These are phyloP conservation scores for Clangula hyemalis DNA, from an alignment of 2,797 vertebrate genomes.

Conservation along the genomic window DNA sequence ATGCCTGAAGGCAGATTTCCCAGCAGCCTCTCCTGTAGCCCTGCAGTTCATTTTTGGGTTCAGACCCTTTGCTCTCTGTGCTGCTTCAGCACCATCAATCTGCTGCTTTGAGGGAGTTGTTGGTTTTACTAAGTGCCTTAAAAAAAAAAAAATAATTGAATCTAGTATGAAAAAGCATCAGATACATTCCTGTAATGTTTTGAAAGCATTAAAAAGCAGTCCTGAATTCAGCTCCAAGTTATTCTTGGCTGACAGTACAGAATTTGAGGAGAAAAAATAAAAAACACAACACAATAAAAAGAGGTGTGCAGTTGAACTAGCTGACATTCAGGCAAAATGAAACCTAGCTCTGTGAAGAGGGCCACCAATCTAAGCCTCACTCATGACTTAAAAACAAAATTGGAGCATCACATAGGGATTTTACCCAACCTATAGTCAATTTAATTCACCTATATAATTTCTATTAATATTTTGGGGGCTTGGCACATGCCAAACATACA, in stretches of 20 bases:
- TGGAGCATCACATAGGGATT: background rate
- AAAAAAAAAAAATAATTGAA: background rate
- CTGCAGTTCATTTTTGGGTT: background rate
- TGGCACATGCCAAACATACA: background rate
- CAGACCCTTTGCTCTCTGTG: background rate
- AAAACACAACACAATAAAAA: background rate
- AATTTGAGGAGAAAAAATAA: background rate
- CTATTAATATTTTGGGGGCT: background rate
- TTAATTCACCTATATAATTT: background rate
- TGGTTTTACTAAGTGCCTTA: background rate
- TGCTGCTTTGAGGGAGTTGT: background rate
- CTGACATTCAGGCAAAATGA: background rate
- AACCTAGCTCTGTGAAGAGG: background rate
- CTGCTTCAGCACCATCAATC: background rate
- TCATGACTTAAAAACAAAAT: background rate
- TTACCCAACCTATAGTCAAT: background rate
- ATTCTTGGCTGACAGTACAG: background rate
- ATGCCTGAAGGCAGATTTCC: background rate
- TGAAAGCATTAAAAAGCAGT: constrained; percentile 23
- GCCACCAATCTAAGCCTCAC: background rate
- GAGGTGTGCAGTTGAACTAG: background rate
- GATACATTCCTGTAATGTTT: constrained; percentile 23
- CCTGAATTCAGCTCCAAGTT: background rate
- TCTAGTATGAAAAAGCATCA: constrained; percentile 8
- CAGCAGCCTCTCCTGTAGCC: background rate